A percentile compares a stretch with the other conserved stretches of the same genome.
phyloP scores from a whole-genome alignment of 2,797 vertebrate genomes.

The Eleutherodactylus coqui region DNA sequence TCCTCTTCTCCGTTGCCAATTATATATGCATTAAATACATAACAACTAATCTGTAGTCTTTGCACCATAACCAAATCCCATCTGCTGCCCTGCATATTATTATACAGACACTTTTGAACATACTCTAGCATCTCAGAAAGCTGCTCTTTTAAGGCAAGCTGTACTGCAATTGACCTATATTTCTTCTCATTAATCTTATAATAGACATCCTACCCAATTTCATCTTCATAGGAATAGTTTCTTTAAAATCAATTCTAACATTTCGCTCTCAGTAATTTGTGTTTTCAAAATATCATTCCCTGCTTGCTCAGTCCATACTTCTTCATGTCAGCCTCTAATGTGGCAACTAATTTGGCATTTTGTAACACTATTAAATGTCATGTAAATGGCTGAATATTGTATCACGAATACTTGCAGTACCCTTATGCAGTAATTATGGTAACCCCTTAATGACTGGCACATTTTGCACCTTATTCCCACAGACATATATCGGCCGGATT shows the following conservation, averaged over 20 bases:
- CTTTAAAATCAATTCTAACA: constrained; percentile 62
- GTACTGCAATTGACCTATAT: constrained; percentile 64
- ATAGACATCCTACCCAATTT: constrained; percentile 34
- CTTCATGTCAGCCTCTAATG: neutral
- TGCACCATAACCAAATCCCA: constrained; percentile 61
- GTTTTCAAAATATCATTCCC: constrained; percentile 55
- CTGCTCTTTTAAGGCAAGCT: constrained; percentile 50
- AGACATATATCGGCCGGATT: too few relatives aligned
- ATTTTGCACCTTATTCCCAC: too few relatives aligned
- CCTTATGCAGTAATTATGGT: neutral
- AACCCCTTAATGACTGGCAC: too few relatives aligned
- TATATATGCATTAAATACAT: constrained; percentile 62
- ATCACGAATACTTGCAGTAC: neutral
- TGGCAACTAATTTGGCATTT: constrained; percentile 62
- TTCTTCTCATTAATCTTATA: constrained; percentile 63
- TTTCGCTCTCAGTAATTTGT: constrained; percentile 64
- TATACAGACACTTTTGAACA: constrained; percentile 64
- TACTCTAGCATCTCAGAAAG: constrained; percentile 58
- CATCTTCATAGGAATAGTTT: constrained; percentile 53
- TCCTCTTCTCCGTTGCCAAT: constrained; percentile 62
- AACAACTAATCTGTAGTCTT: constrained; percentile 64
- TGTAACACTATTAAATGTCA: constrained; percentile 61
- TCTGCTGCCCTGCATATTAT: constrained; percentile 61
- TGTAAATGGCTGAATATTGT: constrained; percentile 26
- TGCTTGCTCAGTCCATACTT: constrained; percentile 55